Base-by-base conservation (phyloP, 2,888 invertebrate genomes). In the Leptarthrus brevirostris region DNA sequence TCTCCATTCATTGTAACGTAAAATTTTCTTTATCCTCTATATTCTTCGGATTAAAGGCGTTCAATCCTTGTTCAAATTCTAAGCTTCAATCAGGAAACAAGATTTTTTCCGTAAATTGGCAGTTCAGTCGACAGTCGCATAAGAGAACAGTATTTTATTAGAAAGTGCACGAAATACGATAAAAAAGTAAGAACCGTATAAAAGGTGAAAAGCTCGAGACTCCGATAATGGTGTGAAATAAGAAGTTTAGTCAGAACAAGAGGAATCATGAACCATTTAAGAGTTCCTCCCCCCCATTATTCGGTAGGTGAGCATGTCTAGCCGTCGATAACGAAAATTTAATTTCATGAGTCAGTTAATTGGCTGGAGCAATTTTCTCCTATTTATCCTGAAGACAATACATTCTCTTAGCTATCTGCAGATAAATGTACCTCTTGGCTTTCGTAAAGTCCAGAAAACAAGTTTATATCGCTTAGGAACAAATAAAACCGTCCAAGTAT, bases 331-430 rank as follows among this genome's bases (percentile, higher is more conserved):
- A 73, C 73, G 66, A 73, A 73, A 73, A 66, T 73, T 73, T 73
- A 73, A 73, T 73, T 73, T 73, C 73, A 73, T 73, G 73, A 73
- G 73, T 73, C 64, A 73, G 66, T 73, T 73, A 73, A 73, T 73
- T 73, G 73, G 53, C 53, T 73, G 54, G 66, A 73, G 53, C 64
- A 66, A 73, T 73, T 64, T 73, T 73, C 73, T 73, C 52, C 22
- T 73, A 73, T 73, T 73, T 73, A 73, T 40, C 36, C 53, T 49
- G 36, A 52, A 20, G n/a, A 36, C 26, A 40, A 54, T 53, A 36
- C 26, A 26, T 66, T 36, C 64, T 16, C 34, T 16, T 36, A 4
- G 14, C 4, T 20, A 2, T 3, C 3, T 34, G 36, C 10, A 16
- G 36, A 49, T 26, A 54, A 14, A 54, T 24, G 54, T 22, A 53